Evolutionary conservation across 2,113 vertebrate genomes (phyloP).

Genomic region (Rallus limicola): DNA sequence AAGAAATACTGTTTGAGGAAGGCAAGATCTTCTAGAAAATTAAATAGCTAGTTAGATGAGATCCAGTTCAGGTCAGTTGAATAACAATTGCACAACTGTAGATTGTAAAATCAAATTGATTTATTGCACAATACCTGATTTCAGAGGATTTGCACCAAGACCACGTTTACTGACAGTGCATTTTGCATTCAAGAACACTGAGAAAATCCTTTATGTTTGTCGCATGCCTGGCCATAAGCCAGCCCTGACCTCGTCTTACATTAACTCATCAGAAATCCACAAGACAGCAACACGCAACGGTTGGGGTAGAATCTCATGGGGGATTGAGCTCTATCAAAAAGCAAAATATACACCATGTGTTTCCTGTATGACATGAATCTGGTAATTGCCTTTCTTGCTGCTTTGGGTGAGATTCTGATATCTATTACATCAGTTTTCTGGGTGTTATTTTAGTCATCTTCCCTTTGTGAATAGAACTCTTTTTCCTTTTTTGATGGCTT

Average conservation of each 20-base stretch:
- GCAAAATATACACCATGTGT: not conserved
- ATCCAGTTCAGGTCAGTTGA: not conserved
- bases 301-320: not conserved
- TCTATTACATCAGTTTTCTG: not conserved
- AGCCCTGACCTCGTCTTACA: not conserved
- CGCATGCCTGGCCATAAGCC: not conserved
- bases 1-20: not conserved
- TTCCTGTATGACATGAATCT: not conserved
- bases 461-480: not conserved
- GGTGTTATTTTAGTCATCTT: constrained; percentile 10
- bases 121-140: not conserved
- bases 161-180: not conserved
- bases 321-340: not conserved
- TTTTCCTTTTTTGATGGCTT: not conserved
- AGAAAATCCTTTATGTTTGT: not conserved
- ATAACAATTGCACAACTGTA: not conserved
- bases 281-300: not conserved
- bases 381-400: not conserved
- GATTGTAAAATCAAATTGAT: not conserved
- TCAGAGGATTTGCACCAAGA: not conserved
- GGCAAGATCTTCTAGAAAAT: not conserved
- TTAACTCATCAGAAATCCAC: not conserved
- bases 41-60: not conserved
- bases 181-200: not conserved
- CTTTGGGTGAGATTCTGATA: not conserved